Base-by-base conservation (phyloP, 2,797 vertebrate genomes). In the Tachyglossus aculeatus region DNA sequence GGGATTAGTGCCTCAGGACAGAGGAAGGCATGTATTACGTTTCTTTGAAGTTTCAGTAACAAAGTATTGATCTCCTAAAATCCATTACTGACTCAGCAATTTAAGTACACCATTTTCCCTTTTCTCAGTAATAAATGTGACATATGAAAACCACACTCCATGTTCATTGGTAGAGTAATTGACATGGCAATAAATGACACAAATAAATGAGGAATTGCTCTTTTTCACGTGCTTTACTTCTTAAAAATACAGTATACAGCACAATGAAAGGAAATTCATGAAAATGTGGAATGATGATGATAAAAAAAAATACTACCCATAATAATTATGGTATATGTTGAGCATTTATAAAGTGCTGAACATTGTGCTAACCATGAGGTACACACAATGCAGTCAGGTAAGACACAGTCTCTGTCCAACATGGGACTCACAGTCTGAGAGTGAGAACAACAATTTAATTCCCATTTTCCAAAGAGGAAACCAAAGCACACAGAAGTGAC, bases 61-160 rank as follows among this genome's bases (percentile, higher is more conserved):
- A 44, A 41, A 4, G 21, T 11, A 27, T 10, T 25, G 38, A 6
- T 52, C 67, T 53, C 19, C 56, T 39, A 34, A 64, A 31, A 67
- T 63, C 61, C 38, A 52, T 38, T 21, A 59, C 72, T 70, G 67
- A 41, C 67, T 85, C 68, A 75, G 54, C 22, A 45, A 69, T 40
- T 53, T 67, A 64, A 61, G 74, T 60, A 54, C 34, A 56, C 32
- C 22, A n/a, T 32, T 37, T 65, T 24, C 1, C 50, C 41, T 56
- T 54, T 79, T 69, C 72, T 34, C 44, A 45, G 53, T 66, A 51
- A 32, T 43, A 68, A 82, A 76, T 41, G 54, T 21, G 33, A 29
- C 48, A 31, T 73, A 77, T 82, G 50, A 63, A 48, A 86, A 84
- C 50, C n/a, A 75, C 51, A 71, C 11, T 54, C 72, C 36, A 22